phyloP scores from a whole-genome alignment of 2,113 vertebrate genomes.

The Symphodus melops region DNA sequence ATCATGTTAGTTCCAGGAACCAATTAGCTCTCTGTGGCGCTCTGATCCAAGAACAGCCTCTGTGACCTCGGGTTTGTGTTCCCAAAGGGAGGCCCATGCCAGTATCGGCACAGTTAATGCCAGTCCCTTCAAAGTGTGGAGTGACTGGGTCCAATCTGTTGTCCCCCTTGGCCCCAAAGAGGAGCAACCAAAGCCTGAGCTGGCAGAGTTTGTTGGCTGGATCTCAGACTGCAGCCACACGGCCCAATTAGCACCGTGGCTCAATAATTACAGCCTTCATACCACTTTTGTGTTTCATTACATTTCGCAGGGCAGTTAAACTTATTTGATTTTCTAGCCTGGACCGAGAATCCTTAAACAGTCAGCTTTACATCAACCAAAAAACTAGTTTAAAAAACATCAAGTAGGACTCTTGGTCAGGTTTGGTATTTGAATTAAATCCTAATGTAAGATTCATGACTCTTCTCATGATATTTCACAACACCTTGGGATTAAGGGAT shows the following conservation, averaged over 20 bases:
- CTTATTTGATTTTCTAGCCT: constrained; percentile 42
- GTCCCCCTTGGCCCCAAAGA: constrained; percentile 28
- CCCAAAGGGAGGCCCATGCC: constrained; percentile 26
- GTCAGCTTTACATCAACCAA: not conserved
- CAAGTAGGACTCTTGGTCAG: not conserved
- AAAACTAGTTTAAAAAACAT: not conserved
- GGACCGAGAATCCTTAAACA: constrained; percentile 31
- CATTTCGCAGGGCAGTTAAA: constrained; percentile 50
- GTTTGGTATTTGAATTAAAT: constrained; percentile 8
- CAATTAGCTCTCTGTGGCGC: not conserved
- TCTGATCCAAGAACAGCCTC: constrained; percentile 49
- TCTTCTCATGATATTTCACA: not conserved
- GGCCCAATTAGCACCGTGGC: constrained; percentile 64
- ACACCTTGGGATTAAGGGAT: not conserved
- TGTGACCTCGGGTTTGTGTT: constrained; percentile 40
- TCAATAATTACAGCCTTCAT: constrained; percentile 61
- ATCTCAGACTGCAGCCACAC: constrained; percentile 34
- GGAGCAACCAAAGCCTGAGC: constrained; percentile 39
- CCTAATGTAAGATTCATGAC: not conserved
- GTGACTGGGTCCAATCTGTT: constrained; percentile 35
- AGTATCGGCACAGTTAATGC: constrained; percentile 34
- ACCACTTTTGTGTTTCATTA: constrained; percentile 58
- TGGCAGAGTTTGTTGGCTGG: constrained; percentile 28
- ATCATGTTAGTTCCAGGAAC: constrained; percentile 57
- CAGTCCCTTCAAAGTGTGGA: constrained; percentile 10